A percentile compares a stretch with the other conserved stretches of the same genome.
phyloP scores from a whole-genome alignment of 35 echinoderm and acorn worm species.

The Apostichopus parvimensis region DNA sequence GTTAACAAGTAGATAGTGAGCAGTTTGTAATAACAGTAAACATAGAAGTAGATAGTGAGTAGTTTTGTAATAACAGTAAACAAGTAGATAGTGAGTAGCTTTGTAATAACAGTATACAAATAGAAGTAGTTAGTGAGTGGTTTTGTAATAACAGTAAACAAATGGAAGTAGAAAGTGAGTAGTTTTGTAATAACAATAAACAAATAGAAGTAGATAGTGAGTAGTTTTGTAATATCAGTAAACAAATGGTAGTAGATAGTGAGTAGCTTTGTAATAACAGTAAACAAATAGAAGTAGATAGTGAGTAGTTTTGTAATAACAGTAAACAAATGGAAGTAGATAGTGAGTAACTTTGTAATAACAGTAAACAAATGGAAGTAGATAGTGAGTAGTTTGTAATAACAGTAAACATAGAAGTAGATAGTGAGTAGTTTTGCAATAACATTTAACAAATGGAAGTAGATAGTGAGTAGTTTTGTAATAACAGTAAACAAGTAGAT shows the following conservation, averaged over 20 bases:
- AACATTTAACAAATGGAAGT: neutral
- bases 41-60: neutral
- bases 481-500: too few species aligned
- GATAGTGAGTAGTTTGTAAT: neutral
- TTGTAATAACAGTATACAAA: neutral
- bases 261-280: neutral
- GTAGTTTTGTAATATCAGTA: neutral
- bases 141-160: neutral
- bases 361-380: neutral
- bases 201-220: neutral
- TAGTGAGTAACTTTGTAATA: neutral
- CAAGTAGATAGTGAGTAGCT: too few species aligned
- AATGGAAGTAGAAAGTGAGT: neutral
- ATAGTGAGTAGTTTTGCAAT: neutral
- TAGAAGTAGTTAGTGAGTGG: neutral
- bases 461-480: neutral
- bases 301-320: neutral
- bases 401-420: neutral
- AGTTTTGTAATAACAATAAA: neutral
- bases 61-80: too few species aligned
- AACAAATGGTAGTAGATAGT: neutral
- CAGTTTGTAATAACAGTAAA: too few species aligned
- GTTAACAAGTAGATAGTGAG: neutral
- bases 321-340: neutral
- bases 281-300: neutral